phyloP scores from a whole-genome alignment of 2,113 vertebrate genomes.

The Aepyceros melampus region DNA sequence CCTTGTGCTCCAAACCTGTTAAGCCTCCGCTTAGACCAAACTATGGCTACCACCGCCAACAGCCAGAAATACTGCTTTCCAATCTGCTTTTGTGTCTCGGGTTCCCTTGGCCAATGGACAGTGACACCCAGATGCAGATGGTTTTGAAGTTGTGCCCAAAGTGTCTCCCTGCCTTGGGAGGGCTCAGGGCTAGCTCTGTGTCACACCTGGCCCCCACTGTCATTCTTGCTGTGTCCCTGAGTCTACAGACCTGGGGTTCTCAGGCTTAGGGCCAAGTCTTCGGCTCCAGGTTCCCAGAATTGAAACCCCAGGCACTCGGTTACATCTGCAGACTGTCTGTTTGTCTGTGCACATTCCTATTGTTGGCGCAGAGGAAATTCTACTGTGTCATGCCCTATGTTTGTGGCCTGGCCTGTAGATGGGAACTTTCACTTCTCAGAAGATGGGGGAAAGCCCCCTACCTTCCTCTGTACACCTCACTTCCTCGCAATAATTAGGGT shows the following conservation, averaged over 20 bases:
- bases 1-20: not conserved
- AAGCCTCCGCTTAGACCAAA: not conserved
- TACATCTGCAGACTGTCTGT: not conserved
- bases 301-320: not conserved
- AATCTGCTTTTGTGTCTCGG: not conserved
- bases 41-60: accelerated
- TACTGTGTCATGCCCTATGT: no score
- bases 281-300: no score
- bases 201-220: not conserved
- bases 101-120: not conserved
- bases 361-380: accelerated
- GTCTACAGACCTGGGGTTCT: not conserved
- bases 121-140: not conserved
- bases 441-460: not conserved
- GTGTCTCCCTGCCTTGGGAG: not conserved
- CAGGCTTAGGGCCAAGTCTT: not conserved
- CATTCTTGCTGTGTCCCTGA: not conserved
- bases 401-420: not conserved
- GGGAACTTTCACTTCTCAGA: not conserved
- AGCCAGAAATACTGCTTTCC: not conserved
- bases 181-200: not conserved
- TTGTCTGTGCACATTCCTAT: not conserved
- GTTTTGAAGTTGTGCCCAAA: not conserved
- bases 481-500: not conserved
- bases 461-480: not conserved